Evolutionary conservation across 2,113 vertebrate species (phyloP), one percentile per base, ranked within the genome.

Genomic region (Nothocercus julius): DNA sequence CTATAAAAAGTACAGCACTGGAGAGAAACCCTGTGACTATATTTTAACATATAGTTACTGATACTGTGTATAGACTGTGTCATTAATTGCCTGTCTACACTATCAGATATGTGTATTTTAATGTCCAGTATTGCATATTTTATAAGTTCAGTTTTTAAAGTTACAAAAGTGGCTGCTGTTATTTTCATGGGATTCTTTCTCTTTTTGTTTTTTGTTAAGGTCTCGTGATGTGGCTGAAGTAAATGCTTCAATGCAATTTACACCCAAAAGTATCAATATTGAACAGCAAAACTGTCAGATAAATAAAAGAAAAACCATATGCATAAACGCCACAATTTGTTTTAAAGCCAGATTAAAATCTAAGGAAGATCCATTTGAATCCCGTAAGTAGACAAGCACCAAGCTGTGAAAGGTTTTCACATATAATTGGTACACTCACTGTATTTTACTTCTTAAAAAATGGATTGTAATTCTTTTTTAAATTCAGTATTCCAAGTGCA

Each of bases 151-250:
- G 87, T 79, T 25, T 73, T 63, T 42, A 51, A 13, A 79, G 5
- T 42, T 68, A 13, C 11, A 76, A 89, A 42, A 78, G 2, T 44
- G 73, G 6, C 7, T 80, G 32, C 15, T 54, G 19, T 74, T 82
- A 32, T 80, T 93, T 94, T 77, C 30, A 95, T 59, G 38, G 9
- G 51, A 7, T 7, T 34, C 12, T 90, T 87, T 82, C 36, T 75
- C 24, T 83, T 14, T 25, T 67, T 82, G 36, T 91, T 19, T 25
- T 84, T 44, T 92, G 80, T 81, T 47, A 91, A 99, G 99, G 99
- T 99, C 99, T 95, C 98, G 99, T 85, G 99, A 99, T 88, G 99
- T 99, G 74, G 99, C 99, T 56, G 98, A 99, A 89, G 98, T 99
- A 72, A 97, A 91, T 73, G 98, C 98, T 94, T 97, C 97, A 69